A percentile compares a stretch with the other conserved stretches of the same genome.
Conservation (phyloP, 2,113 vertebrate species). For the Reinhardtius hippoglossoides region DNA sequence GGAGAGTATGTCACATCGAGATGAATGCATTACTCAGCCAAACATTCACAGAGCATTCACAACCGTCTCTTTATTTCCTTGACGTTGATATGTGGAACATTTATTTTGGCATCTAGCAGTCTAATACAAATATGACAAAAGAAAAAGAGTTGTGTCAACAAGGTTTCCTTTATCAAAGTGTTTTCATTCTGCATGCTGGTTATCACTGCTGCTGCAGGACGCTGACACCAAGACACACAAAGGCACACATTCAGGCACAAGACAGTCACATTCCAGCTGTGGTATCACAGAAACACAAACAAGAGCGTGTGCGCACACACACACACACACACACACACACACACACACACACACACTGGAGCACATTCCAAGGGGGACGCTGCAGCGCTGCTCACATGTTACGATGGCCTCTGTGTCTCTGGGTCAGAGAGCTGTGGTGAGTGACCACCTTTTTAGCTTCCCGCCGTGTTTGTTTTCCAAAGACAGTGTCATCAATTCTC, state of each 20-base stretch:
- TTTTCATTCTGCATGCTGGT: conserved; percentile 56
- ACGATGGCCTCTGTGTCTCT: conserved; percentile 70
- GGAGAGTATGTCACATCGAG: conserved; percentile 59
- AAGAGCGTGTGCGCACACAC: conserved; percentile 66
- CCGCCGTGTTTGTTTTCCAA: conserved; percentile 80
- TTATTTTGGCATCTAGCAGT: conserved; percentile 64
- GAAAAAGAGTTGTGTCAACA: conserved; percentile 28
- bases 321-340: conserved; percentile 54
- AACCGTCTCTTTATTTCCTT: conserved; percentile 25
- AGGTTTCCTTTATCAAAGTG: conserved; percentile 29
- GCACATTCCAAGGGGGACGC: conserved; percentile 73
- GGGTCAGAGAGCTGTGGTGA: conserved; percentile 81
- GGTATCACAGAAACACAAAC: conserved; percentile 79
- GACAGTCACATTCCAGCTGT: conserved; percentile 76
- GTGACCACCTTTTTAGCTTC: conserved; percentile 80
- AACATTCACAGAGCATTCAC: conserved; percentile 52
- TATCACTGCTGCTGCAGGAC: conserved; percentile 35
- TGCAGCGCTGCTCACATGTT: conserved; percentile 69
- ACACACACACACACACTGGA: conserved; percentile 43
- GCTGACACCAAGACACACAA: conserved; percentile 66
- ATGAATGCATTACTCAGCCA: conserved; percentile 62
- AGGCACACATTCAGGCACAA: conserved; percentile 75
- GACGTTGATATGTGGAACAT: conserved; percentile 65
- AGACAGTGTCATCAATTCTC: conserved; percentile 82
- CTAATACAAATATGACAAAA: conserved; percentile 21